Conservation (phyloP, 23 tunicate genomes). For the Diplosoma virens region DNA sequence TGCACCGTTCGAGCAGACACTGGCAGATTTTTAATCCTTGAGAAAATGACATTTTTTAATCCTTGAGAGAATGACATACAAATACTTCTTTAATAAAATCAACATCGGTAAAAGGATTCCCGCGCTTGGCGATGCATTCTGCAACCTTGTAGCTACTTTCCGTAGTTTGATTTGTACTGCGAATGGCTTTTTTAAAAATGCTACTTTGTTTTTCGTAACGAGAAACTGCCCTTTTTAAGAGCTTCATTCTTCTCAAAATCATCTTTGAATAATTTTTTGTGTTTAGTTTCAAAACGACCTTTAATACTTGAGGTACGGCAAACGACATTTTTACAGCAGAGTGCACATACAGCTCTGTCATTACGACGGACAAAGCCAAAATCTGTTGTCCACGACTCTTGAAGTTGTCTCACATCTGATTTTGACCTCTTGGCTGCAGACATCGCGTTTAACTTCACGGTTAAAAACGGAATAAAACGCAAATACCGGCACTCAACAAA, state of each 20-base stretch:
- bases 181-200: constrained; percentile 41
- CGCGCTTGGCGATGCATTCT: constrained; percentile 22
- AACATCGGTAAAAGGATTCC: constrained; percentile 42
- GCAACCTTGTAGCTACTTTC: constrained; percentile 59
- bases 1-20: constrained; percentile 42
- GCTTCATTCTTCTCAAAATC: constrained; percentile 45
- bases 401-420: too few relatives aligned
- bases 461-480: too few relatives aligned
- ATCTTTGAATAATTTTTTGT: constrained; percentile 32
- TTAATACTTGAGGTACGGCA: constrained; percentile 36
- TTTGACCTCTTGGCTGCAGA: too few relatives aligned
- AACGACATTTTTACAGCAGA: constrained; percentile 7
- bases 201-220: constrained; percentile 47
- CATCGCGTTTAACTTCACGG: too few relatives aligned
- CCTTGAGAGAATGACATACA: constrained; percentile 23
- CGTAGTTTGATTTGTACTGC: constrained; percentile 40
- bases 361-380: too few relatives aligned
- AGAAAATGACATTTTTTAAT: too few relatives aligned
- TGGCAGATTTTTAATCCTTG: constrained; percentile 38
- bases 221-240: constrained; percentile 35
- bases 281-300: constrained; percentile 20
- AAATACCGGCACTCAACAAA: too few relatives aligned
- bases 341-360: background rate
- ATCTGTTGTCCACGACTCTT: too few relatives aligned
- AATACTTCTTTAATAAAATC: constrained; percentile 37